Conservation (phyloP, 2,888 invertebrate genomes). For the Caenorhabditis wallacei region DNA sequence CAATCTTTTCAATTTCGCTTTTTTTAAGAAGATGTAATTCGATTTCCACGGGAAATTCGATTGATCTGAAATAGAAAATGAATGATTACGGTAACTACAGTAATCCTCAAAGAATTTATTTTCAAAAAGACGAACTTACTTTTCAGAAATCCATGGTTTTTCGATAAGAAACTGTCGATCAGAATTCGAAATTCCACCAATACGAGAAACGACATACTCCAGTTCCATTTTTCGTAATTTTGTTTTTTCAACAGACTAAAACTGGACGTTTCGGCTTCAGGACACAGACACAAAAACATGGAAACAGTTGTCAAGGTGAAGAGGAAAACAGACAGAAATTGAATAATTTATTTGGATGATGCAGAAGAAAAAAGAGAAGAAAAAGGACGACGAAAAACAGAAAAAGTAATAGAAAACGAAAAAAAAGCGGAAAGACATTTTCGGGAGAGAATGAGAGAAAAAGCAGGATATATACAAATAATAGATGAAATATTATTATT, state of each 20-base stretch:
- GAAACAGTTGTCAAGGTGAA: constrained; percentile 49
- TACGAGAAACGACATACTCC: constrained; percentile 54
- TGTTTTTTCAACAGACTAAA: constrained; percentile 24
- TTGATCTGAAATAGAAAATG: constrained; percentile 35
- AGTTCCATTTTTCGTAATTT: constrained; percentile 45
- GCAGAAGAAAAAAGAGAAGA: neutral
- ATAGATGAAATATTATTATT: neutral
- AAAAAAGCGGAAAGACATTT: constrained; percentile 34
- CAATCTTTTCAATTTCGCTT: constrained; percentile 70
- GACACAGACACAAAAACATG: constrained; percentile 33
- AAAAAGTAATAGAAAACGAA: constrained; percentile 9
- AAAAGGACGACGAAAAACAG: constrained; percentile 20
- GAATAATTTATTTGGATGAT: constrained; percentile 54
- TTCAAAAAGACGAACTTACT: constrained; percentile 59
- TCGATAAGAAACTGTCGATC: constrained; percentile 44
- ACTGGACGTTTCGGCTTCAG: neutral
- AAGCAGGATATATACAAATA: constrained; percentile 45
- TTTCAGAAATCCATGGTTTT: constrained; percentile 71
- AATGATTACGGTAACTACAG: neutral
- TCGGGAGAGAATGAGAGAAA: neutral
- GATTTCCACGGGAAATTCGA: constrained; percentile 64
- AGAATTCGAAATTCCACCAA: constrained; percentile 22
- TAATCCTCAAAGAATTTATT: neutral
- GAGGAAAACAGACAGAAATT: constrained; percentile 11
- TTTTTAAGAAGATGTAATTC: constrained; percentile 61